Conservation (phyloP, 2,888 invertebrate species). For the Catonia carolina region DNA sequence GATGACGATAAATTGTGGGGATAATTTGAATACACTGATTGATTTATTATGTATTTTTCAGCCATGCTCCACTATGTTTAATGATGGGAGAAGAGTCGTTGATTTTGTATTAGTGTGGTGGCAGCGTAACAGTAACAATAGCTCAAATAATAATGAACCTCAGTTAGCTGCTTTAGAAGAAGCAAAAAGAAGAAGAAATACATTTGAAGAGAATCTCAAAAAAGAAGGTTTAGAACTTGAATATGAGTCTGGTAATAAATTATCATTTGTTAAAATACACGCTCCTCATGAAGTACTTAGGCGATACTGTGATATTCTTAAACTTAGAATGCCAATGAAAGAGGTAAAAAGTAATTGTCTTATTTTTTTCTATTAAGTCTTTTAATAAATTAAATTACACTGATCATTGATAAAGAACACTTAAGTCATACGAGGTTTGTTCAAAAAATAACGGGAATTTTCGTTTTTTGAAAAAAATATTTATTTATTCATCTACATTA, state of each 20-base stretch:
- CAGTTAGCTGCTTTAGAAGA: constrained; percentile 33
- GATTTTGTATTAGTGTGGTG: constrained; percentile 78
- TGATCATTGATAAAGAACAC: too few species aligned
- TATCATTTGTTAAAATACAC: constrained; percentile 78
- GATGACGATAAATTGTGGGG: too few species aligned
- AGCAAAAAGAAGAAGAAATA: constrained; percentile 47
- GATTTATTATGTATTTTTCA: constrained; percentile 17
- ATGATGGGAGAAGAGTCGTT: constrained; percentile 62
- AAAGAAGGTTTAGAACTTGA: constrained; percentile 70
- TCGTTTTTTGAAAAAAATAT: too few species aligned
- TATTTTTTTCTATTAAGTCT: neutral
- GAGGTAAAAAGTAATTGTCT: constrained; percentile 48
- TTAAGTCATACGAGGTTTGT: too few species aligned
- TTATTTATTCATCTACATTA: too few species aligned
- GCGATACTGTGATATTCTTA: constrained; percentile 85
- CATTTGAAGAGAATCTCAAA: constrained; percentile 65
- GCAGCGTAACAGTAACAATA: constrained; percentile 43
- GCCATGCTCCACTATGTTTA: constrained; percentile 44
- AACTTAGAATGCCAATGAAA: constrained; percentile 90
- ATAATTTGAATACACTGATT: too few species aligned
- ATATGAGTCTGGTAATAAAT: constrained; percentile 54
- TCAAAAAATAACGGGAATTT: too few species aligned
- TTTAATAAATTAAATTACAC: neutral
- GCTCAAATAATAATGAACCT: constrained; percentile 29
- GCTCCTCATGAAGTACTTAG: constrained; percentile 75